Percentiles rank a stretch among this genome's conserved stretches.
phyloP scores from a whole-genome alignment of 2,113 vertebrate species.

The Poecile atricapillus region DNA sequence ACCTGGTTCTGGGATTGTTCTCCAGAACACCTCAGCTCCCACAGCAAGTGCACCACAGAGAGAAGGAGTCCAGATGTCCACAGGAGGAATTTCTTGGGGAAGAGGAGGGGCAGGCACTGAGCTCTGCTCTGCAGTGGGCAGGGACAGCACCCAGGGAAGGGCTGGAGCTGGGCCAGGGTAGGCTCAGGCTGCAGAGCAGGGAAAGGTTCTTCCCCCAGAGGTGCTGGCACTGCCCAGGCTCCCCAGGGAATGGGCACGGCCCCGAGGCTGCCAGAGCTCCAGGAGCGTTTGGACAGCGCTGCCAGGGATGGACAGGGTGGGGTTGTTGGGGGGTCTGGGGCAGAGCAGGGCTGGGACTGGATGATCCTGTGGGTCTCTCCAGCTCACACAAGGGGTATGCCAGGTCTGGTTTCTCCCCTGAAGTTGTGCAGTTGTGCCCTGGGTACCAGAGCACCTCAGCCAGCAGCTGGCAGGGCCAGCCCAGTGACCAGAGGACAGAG shows the following conservation, averaged over 20 bases:
- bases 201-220: not conserved
- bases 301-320: not conserved
- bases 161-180: not conserved
- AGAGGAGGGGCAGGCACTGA: not conserved
- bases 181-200: not conserved
- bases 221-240: not conserved
- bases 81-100: not conserved
- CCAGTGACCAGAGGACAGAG: not conserved
- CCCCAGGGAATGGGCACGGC: not conserved
- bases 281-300: not conserved
- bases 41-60: not conserved
- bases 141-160: accelerated
- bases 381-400: not conserved
- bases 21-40: not conserved
- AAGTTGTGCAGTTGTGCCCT: not conserved
- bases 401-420: not conserved
- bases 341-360: not conserved
- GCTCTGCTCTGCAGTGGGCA: not conserved
- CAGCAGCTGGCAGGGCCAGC: not conserved
- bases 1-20: not conserved
- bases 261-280: not conserved
- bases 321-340: not conserved
- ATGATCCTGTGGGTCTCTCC: not conserved
- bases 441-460: not conserved
- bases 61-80: not conserved